Base-by-base conservation (phyloP, 2,113 vertebrate species). In the Prunella himalayana region DNA sequence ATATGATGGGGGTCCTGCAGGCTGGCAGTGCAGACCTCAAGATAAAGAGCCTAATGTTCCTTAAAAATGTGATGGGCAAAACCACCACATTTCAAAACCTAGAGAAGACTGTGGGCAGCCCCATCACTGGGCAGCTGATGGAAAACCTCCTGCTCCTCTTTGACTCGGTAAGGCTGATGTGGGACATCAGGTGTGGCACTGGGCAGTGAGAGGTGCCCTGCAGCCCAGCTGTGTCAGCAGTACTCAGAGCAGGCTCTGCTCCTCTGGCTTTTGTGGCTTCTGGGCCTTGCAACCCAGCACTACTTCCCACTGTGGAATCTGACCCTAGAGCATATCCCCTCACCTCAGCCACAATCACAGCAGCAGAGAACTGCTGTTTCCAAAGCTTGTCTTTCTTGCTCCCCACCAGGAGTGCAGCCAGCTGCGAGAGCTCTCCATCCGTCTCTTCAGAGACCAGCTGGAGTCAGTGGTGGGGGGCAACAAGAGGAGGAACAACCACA, bases 191-290 rank as follows among this genome's bases (percentile, higher is more conserved):
- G 37, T 37, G 37, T 37, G 37, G 37, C 44, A 9, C 27, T 18
- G 53, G 45, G 37, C 27, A 37, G 12, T 44, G 72, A 18, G 13
- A 41, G 27, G 53, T 51, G 53, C 41, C 56, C 24, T 63, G 54
- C 37, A 61, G 54, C 39, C 54, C 28, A 28, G 28, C 39, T 51
- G 39, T 45, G 21, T 25, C 20, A 59, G 42, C 24, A 35, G 7
- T 9, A 13, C n/a, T 44, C 0, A 0, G n/a, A 31, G 30, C 17
- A 49, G 65, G 24, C 16, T 69, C 41, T 54, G 30, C 35, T 56
- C 25, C 30, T 53, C 30, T 2, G 15, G 17, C 13, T 63, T 25
- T 22, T 41, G 17, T 25, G 49, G 16, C 16, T 63, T 54, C 35
- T 23, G 24, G 42, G 42, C 35, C 37, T 50, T 80, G 57, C 17